These are phyloP conservation scores for Tachystola acroxantha DNA, from an alignment of 2,888 invertebrate genomes.

Conservation along the genomic window DNA sequence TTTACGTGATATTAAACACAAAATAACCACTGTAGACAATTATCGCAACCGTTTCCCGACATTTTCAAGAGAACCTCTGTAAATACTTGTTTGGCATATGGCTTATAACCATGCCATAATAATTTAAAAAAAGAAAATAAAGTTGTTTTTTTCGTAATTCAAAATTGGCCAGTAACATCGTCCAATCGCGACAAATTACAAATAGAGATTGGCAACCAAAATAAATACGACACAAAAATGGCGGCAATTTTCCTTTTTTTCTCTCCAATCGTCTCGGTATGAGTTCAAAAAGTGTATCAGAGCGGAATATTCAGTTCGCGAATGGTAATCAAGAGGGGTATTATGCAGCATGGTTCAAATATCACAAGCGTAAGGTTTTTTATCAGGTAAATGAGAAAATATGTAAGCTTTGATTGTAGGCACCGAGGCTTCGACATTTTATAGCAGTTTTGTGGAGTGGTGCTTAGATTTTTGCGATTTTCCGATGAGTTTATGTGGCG, in stretches of 20 bases:
- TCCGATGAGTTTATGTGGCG: too few species aligned
- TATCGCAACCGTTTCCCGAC: too few species aligned
- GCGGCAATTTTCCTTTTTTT: conserved; percentile 50
- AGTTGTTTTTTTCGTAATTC: too few species aligned
- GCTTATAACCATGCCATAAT: too few species aligned
- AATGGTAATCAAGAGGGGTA: conserved; percentile 70
- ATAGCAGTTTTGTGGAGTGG: too few species aligned
- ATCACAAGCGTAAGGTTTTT: conserved; percentile 63
- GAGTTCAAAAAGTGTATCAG: conserved; percentile 64
- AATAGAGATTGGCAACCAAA: conserved; percentile 10
- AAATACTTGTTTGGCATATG: too few species aligned
- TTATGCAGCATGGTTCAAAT: conserved; percentile 71
- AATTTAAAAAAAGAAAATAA: too few species aligned
- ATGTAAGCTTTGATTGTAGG: conserved; percentile 25
- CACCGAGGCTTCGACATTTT: background rate
- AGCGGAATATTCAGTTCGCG: conserved; percentile 70
- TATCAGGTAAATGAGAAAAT: conserved; percentile 52
- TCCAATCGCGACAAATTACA: background rate
- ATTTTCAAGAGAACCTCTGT: too few species aligned
- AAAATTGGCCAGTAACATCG: too few species aligned
- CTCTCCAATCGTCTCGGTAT: conserved; percentile 41
- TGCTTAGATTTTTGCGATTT: too few species aligned
- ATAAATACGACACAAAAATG: conserved; percentile 30
- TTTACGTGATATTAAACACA: too few species aligned
- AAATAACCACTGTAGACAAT: too few species aligned